phyloP scores from a whole-genome alignment of 2,888 invertebrate species.

The Chloroclysta siterata region DNA sequence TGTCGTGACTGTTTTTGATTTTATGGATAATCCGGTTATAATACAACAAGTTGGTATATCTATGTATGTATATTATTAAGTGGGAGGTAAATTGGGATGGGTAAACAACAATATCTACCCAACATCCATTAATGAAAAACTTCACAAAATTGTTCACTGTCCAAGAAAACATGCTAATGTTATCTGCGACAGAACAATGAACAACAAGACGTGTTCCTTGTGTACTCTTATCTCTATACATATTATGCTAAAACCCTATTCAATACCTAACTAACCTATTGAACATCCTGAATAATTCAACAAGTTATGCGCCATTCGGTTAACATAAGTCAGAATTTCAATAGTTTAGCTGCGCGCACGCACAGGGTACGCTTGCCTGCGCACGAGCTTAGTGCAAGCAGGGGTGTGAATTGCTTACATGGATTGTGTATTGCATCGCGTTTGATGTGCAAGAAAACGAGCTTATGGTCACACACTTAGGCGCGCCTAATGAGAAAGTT shows the following conservation, averaged over 20 bases:
- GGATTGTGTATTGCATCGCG: constrained; percentile 71
- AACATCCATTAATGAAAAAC: too few relatives aligned
- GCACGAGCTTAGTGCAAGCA: constrained; percentile 48
- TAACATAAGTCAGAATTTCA: constrained; percentile 48
- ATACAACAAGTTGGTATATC: too few relatives aligned
- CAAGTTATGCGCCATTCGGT: constrained; percentile 44
- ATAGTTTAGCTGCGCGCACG: constrained; percentile 47
- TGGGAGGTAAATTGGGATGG: too few relatives aligned
- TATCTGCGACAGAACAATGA: constrained; percentile 33
- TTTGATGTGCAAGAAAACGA: constrained; percentile 75
- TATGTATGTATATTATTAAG: too few relatives aligned
- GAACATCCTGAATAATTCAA: constrained; percentile 45
- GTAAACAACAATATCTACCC: too few relatives aligned
- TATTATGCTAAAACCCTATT: constrained; percentile 40
- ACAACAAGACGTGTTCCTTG: constrained; percentile 26
- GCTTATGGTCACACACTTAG: constrained; percentile 83
- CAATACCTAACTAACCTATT: constrained; percentile 42
- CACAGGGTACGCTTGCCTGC: constrained; percentile 46
- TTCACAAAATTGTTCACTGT: neutral
- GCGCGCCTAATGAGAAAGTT: constrained; percentile 85
- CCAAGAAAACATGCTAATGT: constrained; percentile 15
- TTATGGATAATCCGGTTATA: too few relatives aligned
- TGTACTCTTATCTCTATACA: constrained; percentile 28
- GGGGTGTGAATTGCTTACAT: constrained; percentile 66
- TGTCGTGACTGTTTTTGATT: too few relatives aligned